Percentiles rank a stretch among this genome's conserved stretches.
Evolutionary conservation across 1,140 invertebrate genomes (phyloP).

Genomic region (Ruditapes philippinarum): DNA sequence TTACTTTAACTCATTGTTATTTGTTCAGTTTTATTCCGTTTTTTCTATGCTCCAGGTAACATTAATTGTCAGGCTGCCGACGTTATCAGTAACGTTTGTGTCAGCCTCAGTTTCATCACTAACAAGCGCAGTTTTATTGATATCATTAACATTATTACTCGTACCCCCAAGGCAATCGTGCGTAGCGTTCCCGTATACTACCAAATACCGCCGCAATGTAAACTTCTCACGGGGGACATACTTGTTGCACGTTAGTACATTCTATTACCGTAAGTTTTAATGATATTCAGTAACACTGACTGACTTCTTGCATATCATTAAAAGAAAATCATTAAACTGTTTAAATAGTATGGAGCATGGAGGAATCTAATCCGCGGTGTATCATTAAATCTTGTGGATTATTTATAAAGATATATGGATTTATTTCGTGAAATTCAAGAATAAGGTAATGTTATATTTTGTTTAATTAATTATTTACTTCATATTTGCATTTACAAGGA

Average conservation of each 20-base stretch:
- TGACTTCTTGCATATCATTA: neutral
- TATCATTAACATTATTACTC: constrained; percentile 10
- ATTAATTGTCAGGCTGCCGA: neutral
- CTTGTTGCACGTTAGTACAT: too few relatives aligned
- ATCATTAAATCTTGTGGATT: neutral
- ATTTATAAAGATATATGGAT: neutral
- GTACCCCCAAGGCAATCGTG: neutral
- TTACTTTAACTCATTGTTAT: too few relatives aligned
- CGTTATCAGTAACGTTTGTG: neutral
- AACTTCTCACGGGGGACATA: too few relatives aligned
- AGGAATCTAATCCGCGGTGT: neutral
- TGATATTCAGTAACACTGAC: neutral
- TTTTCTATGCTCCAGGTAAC: neutral
- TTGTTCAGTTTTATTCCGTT: neutral
- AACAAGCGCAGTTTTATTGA: neutral
- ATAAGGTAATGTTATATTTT: neutral
- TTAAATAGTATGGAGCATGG: neutral
- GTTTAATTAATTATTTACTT: neutral
- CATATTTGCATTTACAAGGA: too few relatives aligned
- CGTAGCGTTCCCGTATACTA: neutral
- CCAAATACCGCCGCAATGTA: neutral
- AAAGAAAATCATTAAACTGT: neutral
- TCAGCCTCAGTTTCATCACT: neutral
- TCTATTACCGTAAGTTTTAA: too few relatives aligned
- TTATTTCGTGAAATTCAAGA: neutral